Evolutionary conservation across 2,888 invertebrate genomes (phyloP), one percentile per base, ranked within the genome.

Genomic region (Drosophila basisetae): DNA sequence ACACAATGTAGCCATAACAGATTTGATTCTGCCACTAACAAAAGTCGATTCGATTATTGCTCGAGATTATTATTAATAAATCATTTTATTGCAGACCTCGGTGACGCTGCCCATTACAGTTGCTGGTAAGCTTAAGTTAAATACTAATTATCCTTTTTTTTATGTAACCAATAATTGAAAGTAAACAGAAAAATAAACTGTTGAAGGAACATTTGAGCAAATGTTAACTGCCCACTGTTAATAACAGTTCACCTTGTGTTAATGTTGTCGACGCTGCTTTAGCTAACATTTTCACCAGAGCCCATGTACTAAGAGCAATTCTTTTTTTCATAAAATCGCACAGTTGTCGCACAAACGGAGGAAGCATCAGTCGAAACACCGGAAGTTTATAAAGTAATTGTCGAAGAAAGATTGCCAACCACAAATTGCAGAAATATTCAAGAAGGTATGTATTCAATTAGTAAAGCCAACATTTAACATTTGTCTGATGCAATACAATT

Each of bases 341-440:
- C 81, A 78, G 78, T 73, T 37, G 55, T 60, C 56, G 47, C 67
- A 49, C 68, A 54, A 58, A 67, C n/a, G 50, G 63, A 68, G 33
- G 62, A 71, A 39, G 33, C 59, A 22, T 4, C 31, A 9, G 7
- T 7, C 7, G 65, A 59, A 9, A 18, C 50, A 7, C 16, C 80
- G 39, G 92, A 91, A 33, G 55, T 92, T 18, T 91, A 91, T 59
- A 92, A 91, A 76, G 62, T 77, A 25, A 87, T 92, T 67, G 58
- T 80, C 0, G 91, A 91, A 61, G 92, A 92, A 49, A 84, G 62
- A 56, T 52, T 79, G 22, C 52, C 68, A 56, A 33, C 66, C 22
- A 60, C 60, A 25, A 47, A 9, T 47, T 68, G 54, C 47, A 33
- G 62, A 69, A 73, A 54, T 33, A 37, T 60, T 41, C 49, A 59